Conservation (phyloP, 2,113 vertebrate species). For the Gymnorhina tibicen region DNA sequence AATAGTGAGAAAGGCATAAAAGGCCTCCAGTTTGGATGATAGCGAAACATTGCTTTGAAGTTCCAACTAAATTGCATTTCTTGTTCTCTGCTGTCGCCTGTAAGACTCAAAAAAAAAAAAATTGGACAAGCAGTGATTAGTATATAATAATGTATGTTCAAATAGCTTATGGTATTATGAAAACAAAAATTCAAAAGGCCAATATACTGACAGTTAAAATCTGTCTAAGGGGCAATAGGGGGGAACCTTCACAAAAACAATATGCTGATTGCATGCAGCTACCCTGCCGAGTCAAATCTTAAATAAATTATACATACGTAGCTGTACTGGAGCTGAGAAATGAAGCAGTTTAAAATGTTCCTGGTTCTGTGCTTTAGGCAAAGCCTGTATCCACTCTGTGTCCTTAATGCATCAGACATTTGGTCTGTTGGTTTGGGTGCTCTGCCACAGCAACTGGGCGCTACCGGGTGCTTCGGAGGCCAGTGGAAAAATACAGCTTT, state of each 20-base stretch:
- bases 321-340: slow-evolving; percentile 14
- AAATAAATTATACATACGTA: slow-evolving; percentile 58
- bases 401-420: neutral
- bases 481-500: neutral
- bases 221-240: slow-evolving; percentile 49
- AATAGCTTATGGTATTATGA: slow-evolving; percentile 57
- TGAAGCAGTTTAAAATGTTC: slow-evolving; percentile 29
- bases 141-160: slow-evolving; percentile 54
- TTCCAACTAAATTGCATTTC: slow-evolving; percentile 43
- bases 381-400: neutral
- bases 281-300: slow-evolving; percentile 58
- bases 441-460: neutral
- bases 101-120: neutral
- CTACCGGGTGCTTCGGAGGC: neutral
- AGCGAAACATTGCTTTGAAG: slow-evolving; percentile 25
- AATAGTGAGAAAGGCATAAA: slow-evolving; percentile 15
- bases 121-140: slow-evolving; percentile 51
- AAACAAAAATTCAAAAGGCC: slow-evolving; percentile 60
- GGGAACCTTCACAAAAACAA: slow-evolving; percentile 49
- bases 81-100: slow-evolving; percentile 9
- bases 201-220: slow-evolving; percentile 57
- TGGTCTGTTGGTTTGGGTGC: neutral
- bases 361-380: slow-evolving; percentile 24
- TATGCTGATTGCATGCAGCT: slow-evolving; percentile 51
- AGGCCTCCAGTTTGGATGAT: neutral